Evolutionary conservation across 2,888 invertebrate genomes (phyloP).

Genomic region (Conomelus anceps): DNA sequence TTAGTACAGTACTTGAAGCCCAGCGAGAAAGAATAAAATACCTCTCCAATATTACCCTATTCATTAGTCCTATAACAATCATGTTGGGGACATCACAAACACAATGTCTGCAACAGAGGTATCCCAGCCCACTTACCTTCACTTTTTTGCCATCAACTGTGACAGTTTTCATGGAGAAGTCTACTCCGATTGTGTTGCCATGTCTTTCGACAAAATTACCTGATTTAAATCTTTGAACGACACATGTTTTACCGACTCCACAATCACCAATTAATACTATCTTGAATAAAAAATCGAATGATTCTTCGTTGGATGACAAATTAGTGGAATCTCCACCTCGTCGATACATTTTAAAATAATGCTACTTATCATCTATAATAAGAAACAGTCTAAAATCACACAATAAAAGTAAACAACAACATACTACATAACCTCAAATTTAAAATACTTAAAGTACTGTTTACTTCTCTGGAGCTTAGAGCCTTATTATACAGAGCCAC

Average conservation of each 20-base stretch:
- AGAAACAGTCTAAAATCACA: background rate
- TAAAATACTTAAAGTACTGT: too few relatives aligned
- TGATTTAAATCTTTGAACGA: slow-evolving; percentile 91
- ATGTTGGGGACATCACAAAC: background rate
- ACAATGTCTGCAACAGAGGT: background rate
- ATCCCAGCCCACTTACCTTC: slow-evolving; percentile 57
- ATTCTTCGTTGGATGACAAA: slow-evolving; percentile 56
- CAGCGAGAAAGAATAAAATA: too few relatives aligned
- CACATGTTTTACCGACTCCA: slow-evolving; percentile 87
- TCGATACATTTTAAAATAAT: background rate
- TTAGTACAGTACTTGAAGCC: too few relatives aligned
- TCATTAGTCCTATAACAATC: background rate
- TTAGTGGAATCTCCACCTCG: slow-evolving; percentile 15
- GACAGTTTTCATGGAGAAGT: slow-evolving; percentile 97
- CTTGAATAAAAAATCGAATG: slow-evolving; percentile 92
- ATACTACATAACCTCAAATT: background rate
- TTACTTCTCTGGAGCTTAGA: too few relatives aligned
- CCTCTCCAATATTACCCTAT: too few relatives aligned
- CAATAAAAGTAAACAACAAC: background rate
- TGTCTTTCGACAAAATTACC: slow-evolving; percentile 93
- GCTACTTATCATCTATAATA: background rate
- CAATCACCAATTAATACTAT: slow-evolving; percentile 89
- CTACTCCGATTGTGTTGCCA: slow-evolving; percentile 95
- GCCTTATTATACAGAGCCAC: too few relatives aligned
- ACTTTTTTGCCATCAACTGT: slow-evolving; percentile 89